phyloP scores from a whole-genome alignment of 2,888 invertebrate genomes.

The Epinotia nisella region DNA sequence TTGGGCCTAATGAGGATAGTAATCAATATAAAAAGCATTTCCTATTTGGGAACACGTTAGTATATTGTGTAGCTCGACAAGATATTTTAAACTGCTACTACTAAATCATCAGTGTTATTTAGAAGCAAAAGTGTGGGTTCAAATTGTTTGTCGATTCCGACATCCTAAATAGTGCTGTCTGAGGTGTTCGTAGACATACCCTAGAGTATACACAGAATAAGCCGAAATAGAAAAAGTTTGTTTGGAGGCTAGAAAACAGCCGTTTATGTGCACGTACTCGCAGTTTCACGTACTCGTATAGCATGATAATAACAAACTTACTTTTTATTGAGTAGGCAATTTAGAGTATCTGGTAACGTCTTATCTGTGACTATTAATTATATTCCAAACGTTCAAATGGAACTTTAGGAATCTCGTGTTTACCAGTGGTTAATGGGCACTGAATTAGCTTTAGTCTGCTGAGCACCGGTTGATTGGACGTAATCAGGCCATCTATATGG shows the following conservation, averaged over 20 bases:
- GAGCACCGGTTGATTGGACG: conserved; percentile 1
- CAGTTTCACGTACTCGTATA: not conserved
- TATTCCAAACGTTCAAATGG: not conserved
- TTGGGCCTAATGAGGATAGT: conserved; percentile 2
- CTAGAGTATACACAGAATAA: not conserved
- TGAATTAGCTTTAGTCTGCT: conserved; percentile 13
- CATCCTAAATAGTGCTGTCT: too few relatives aligned
- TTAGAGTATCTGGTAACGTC: not conserved
- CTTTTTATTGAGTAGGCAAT: not conserved
- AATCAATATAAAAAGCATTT: not conserved
- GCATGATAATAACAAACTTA: not conserved
- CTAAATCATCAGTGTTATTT: not conserved
- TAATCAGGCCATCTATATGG: not conserved
- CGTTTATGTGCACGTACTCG: conserved; percentile 1
- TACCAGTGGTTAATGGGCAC: not conserved
- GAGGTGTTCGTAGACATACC: too few relatives aligned
- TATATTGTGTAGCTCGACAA: not conserved
- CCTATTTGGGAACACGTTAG: not conserved
- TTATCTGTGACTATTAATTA: conserved; percentile 8
- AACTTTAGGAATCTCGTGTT: not conserved
- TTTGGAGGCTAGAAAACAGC: conserved; percentile 1
- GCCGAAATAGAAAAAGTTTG: not conserved
- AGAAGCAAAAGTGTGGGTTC: not conserved
- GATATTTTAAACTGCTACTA: not conserved
- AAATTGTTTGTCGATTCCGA: too few relatives aligned